Evolutionary conservation across 2,113 vertebrate genomes (phyloP), one percentile per base, ranked within the genome.

Genomic region (Sylvia atricapilla): DNA sequence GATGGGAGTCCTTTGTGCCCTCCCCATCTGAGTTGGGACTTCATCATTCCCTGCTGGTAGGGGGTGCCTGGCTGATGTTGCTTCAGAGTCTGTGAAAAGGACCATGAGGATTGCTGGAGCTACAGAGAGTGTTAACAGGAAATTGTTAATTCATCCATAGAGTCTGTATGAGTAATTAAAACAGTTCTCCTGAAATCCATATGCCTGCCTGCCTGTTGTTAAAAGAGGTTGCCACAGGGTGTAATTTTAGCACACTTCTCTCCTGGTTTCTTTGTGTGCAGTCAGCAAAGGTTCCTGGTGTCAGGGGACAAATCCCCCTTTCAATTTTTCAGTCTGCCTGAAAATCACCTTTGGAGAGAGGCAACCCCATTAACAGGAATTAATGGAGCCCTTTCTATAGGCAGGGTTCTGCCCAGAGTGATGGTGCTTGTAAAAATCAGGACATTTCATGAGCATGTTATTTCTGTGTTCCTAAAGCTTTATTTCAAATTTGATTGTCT

Each of bases 261-360:
- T 86, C 41, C 31, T 75, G 37, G 28, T 72, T 90, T 85, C 79
- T 81, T 50, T 78, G 49, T 89, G 69, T 68, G 41, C 79, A 78
- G 69, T n/a, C 80, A 76, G 52, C 64, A 87, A 68, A 88, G 41
- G 66, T 84, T 93, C 25, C 56, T 62, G 23, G 49, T 96, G 85
- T 86, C 86, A 94, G 66, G 63, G 72, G 76, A 92, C 83, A 89
- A 84, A 92, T 78, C 58, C 95, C 50, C 30, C 44, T 86, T 94
- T 84, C 75, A 95, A 87, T 94, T 96, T 96, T 93, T 86, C 75
- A 75, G 68, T 44, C 79, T 92, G 60, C 23, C 84, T 89, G 88
- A 81, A 96, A 93, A 92, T 79, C 79, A 92, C 62, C 73, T 95
- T 88, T 79, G 77, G 53, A 89, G 83, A 84, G 83, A 84, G 44